Evolutionary conservation across 1,140 invertebrate species (phyloP).

Genomic region (Platyura marginata): DNA sequence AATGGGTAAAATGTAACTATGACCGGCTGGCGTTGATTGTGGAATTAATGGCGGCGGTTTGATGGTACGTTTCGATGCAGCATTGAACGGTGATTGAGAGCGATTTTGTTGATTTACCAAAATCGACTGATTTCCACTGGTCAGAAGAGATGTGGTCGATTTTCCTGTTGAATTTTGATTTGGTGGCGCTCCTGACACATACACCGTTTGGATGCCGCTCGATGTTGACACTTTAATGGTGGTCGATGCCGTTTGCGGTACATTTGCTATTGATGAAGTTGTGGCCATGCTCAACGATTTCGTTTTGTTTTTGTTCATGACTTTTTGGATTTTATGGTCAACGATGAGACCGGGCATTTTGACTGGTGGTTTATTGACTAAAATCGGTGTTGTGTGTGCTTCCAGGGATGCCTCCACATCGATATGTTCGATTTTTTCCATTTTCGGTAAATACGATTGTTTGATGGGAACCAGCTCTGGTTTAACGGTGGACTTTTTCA

Average conservation of each 20-base stretch:
- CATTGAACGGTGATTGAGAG: neutral
- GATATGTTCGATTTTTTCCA: neutral
- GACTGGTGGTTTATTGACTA: neutral
- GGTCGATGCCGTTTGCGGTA: too few relatives aligned
- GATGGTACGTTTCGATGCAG: neutral
- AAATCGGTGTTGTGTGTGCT: neutral
- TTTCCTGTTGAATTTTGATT: neutral
- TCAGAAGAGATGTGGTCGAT: neutral
- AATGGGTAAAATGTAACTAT: constrained; percentile 7
- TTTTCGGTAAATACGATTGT: neutral
- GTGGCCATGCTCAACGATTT: neutral
- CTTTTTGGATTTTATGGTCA: constrained; percentile 1
- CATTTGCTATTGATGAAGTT: too few relatives aligned
- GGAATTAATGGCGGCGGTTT: neutral
- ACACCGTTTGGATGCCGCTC: constrained; percentile 18
- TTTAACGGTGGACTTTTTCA: neutral
- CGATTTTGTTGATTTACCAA: neutral
- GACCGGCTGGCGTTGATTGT: neutral
- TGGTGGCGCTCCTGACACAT: constrained; percentile 10
- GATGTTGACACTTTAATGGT: constrained; percentile 21
- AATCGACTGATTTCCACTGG: neutral
- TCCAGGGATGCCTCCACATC: neutral
- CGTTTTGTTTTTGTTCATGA: neutral
- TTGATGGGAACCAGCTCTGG: constrained; percentile 1
- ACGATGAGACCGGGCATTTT: neutral